These are phyloP conservation scores for Lacanobia wlatinum DNA, from an alignment of 2,888 invertebrate genomes.

Conservation along the genomic window DNA sequence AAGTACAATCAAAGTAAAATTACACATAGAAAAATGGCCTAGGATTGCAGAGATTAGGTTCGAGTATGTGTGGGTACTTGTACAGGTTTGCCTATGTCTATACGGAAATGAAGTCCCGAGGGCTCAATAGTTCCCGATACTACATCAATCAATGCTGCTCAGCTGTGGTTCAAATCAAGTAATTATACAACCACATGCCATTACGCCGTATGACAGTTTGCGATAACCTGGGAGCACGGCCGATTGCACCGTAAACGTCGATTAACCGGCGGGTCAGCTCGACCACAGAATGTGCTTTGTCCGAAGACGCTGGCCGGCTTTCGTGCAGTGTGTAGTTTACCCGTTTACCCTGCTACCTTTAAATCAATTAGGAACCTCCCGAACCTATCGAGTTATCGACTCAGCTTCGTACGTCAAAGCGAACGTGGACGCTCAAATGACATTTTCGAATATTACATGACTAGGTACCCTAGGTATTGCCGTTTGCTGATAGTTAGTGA, in stretches of 20 bases:
- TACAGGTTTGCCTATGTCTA: neutral
- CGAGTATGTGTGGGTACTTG: neutral
- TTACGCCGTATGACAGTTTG: slow-evolving; percentile 36
- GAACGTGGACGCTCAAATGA: slow-evolving; percentile 30
- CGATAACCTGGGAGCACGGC: slow-evolving; percentile 43
- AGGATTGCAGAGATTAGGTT: neutral
- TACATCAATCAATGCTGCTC: slow-evolving; percentile 36
- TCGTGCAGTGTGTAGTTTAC: slow-evolving; percentile 50
- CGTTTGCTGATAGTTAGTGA: slow-evolving; percentile 17
- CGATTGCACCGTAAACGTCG: slow-evolving; percentile 50
- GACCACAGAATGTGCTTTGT: slow-evolving; percentile 54
- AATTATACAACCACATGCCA: slow-evolving; percentile 49
- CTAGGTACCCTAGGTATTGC: neutral
- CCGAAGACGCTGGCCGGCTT: slow-evolving; percentile 36
- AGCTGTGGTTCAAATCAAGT: slow-evolving; percentile 41
- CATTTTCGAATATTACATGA: slow-evolving; percentile 41
- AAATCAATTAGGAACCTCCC: slow-evolving; percentile 60
- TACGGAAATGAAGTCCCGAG: slow-evolving; percentile 28
- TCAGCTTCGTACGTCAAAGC: slow-evolving; percentile 48
- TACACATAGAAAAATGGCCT: neutral
- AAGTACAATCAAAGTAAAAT: neutral
- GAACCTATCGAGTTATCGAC: slow-evolving; percentile 58
- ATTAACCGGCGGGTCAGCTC: slow-evolving; percentile 45
- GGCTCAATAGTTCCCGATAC: slow-evolving; percentile 35
- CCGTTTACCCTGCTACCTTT: slow-evolving; percentile 52